phyloP scores from a whole-genome alignment of 2,113 vertebrate species.

The Rattus norvegicus region DNA sequence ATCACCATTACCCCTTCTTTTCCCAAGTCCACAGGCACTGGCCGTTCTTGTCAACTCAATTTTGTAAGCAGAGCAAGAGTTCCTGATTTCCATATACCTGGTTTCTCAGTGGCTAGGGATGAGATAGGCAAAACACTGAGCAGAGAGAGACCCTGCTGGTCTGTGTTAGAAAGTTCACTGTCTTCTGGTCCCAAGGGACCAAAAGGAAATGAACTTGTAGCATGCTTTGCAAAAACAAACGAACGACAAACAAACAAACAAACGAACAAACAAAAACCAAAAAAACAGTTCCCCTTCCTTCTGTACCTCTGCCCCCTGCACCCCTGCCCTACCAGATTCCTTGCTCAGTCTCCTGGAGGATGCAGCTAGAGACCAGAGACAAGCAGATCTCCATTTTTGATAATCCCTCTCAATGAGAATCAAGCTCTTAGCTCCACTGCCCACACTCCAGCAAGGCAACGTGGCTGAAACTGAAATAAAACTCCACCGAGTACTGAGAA shows the following conservation, averaged over 20 bases:
- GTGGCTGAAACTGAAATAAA: constrained; percentile 18
- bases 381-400: constrained; percentile 53
- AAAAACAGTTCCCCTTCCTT: background rate
- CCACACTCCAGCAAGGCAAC: background rate
- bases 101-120: background rate
- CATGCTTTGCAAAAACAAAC: constrained; percentile 20
- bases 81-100: constrained; percentile 58
- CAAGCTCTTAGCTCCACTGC: constrained; percentile 41
- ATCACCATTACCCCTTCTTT: background rate
- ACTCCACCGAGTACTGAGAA: background rate
- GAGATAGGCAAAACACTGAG: constrained; percentile 11
- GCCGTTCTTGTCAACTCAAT: constrained; percentile 47
- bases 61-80: constrained; percentile 58
- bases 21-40: constrained; percentile 15
- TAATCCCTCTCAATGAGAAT: constrained; percentile 35
- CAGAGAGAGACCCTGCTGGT: constrained; percentile 45
- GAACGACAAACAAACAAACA: background rate
- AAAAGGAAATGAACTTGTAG: constrained; percentile 55
- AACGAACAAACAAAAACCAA: background rate
- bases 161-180: constrained; percentile 23
- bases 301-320: constrained; percentile 2
- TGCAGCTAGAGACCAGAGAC: constrained; percentile 42
- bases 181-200: background rate
- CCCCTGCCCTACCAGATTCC: background rate
- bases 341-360: constrained; percentile 17